Conservation (phyloP, 2,797 vertebrate genomes). For the Enteromius fasciolatus region DNA sequence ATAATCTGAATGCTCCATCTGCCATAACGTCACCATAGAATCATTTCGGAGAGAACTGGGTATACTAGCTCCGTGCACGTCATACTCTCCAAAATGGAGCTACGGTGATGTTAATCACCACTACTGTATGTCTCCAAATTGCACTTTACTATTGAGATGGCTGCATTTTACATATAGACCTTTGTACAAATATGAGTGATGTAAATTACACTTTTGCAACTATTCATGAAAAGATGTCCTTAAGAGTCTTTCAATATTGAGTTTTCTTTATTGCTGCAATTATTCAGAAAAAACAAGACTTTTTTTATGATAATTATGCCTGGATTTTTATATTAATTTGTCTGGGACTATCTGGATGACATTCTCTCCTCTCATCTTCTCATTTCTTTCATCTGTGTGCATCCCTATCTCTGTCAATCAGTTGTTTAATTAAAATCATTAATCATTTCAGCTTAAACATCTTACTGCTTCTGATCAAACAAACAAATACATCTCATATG, state of each 20-base stretch:
- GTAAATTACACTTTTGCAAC: background rate
- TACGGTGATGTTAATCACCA: no score
- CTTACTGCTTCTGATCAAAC: slow-evolving; percentile 27
- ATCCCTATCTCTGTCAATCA: slow-evolving; percentile 24
- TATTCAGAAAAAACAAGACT: background rate
- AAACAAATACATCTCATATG: slow-evolving; percentile 12
- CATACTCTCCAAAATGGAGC: no score
- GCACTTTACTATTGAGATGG: background rate
- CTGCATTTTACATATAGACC: background rate
- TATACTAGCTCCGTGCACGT: no score
- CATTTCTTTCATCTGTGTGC: slow-evolving; percentile 20
- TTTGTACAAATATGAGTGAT: background rate
- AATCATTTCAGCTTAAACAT: slow-evolving; percentile 32
- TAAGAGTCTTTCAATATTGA: background rate
- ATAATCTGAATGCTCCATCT: no score
- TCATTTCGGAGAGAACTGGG: no score
- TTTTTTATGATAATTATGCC: background rate
- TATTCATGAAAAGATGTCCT: background rate
- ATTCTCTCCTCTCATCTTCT: slow-evolving; percentile 24
- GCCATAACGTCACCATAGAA: no score
- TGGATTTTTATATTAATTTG: slow-evolving; percentile 9
- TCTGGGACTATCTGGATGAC: slow-evolving; percentile 1
- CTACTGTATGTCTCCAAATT: background rate
- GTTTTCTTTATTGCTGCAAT: background rate
- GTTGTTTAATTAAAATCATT: slow-evolving; percentile 52